phyloP scores from a whole-genome alignment of 2,888 invertebrate genomes.

The Diaphora mendica region DNA sequence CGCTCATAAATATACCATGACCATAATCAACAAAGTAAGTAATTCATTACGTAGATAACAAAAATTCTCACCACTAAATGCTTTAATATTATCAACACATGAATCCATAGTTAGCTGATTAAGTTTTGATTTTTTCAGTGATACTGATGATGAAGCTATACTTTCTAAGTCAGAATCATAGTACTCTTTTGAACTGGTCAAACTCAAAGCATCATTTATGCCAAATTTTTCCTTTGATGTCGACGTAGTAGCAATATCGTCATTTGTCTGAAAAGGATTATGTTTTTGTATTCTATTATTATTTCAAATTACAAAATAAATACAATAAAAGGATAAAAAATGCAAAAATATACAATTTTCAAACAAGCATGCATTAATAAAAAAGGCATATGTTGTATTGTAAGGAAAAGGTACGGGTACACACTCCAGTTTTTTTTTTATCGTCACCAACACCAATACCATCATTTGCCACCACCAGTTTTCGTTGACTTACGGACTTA shows the following conservation, averaged over 20 bases:
- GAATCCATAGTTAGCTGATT: conserved; percentile 25
- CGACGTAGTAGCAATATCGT: conserved; percentile 7
- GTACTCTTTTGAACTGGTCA: conserved; percentile 17
- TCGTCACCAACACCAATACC: too few species aligned
- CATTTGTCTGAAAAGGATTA: conserved; percentile 10
- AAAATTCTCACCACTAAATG: conserved; percentile 11
- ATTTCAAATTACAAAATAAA: too few species aligned
- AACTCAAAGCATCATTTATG: conserved; percentile 11
- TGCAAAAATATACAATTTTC: too few species aligned
- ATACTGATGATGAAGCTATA: conserved; percentile 22
- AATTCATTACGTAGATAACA: conserved; percentile 18
- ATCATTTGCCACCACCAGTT: too few species aligned
- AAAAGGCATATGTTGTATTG: too few species aligned
- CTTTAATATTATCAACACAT: conserved; percentile 17
- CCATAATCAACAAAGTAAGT: conserved; percentile 15
- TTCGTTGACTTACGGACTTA: too few species aligned
- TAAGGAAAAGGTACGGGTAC: too few species aligned
- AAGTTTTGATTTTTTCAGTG: conserved; percentile 23
- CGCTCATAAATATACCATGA: conserved; percentile 12
- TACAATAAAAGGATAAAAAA: too few species aligned
- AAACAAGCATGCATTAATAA: too few species aligned
- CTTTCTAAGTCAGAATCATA: conserved; percentile 21
- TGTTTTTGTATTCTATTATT: conserved; percentile 17
- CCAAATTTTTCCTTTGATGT: conserved; percentile 8
- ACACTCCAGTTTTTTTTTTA: too few species aligned